Percentiles rank a stretch among this genome's conserved stretches.
Conservation (phyloP, 2,888 invertebrate species). For the Zaprionus obscuricornis region DNA sequence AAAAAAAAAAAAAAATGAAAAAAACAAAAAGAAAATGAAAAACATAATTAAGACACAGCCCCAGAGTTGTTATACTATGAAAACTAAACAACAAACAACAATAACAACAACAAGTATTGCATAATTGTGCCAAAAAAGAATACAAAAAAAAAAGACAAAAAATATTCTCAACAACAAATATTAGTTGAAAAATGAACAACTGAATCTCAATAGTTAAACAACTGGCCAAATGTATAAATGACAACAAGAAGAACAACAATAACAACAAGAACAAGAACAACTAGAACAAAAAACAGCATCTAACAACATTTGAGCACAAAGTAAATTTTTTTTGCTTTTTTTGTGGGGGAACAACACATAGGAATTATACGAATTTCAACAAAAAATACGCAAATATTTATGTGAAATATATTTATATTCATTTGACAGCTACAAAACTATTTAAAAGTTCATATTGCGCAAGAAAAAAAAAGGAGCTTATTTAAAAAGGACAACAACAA, state of each 20-base stretch:
- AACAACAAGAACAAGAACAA: constrained; percentile 16
- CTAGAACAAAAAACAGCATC: constrained; percentile 19
- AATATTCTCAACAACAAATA: constrained; percentile 25
- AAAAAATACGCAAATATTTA: constrained; percentile 46
- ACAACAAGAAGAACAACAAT: constrained; percentile 7
- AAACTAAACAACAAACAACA: background rate
- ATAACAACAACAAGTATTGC: constrained; percentile 43
- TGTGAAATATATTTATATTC: too few relatives aligned
- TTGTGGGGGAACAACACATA: constrained; percentile 81
- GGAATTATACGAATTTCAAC: constrained; percentile 82
- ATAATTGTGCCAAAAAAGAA: constrained; percentile 63
- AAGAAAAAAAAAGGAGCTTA: constrained; percentile 76
- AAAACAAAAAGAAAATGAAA: constrained; percentile 27
- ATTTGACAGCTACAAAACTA: constrained; percentile 52
- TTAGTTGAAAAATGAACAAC: constrained; percentile 12
- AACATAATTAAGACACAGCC: constrained; percentile 41
- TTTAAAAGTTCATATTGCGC: constrained; percentile 74
- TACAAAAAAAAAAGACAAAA: constrained; percentile 23
- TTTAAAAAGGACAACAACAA: constrained; percentile 49
- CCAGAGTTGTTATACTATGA: constrained; percentile 19
- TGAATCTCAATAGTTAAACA: too few relatives aligned
- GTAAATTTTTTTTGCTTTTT: constrained; percentile 65
- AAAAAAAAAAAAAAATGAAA: constrained; percentile 48
- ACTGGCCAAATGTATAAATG: constrained; percentile 42
- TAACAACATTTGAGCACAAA: constrained; percentile 47